Base-by-base conservation (phyloP, 2,888 invertebrate genomes). In the Acanthosepion lycidas region DNA sequence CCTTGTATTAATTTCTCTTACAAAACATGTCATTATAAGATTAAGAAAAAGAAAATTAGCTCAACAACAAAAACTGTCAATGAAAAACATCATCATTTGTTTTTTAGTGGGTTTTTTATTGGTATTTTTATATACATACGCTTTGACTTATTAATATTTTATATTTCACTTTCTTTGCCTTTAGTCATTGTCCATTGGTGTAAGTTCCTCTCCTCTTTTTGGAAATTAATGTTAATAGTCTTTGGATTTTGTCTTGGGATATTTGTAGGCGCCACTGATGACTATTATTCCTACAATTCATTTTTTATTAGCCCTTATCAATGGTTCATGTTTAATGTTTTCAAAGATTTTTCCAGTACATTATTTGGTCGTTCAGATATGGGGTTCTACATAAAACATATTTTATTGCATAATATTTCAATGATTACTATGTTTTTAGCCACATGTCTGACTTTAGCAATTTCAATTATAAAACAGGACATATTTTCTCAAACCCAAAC, bases 291-390 rank as follows among this genome's bases (percentile, higher is more conserved):
- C n/a, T 97, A 96, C 93, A 96, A 96, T 3, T 48, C 59, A 4
- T 96, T 96, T 95, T 96, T 96, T 78, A 94, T 96, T 9, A 96
- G 97, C 15, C 96, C 96, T 18, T 94, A 94, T 42, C 96, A 96
- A 94, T 97, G 97, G 97, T 95, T 96, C n/a, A 95, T 95, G 64
- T 97, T 97, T 94, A 97, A 97, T 92, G 96, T 96, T 1, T 91
- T 95, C 9, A 95, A 95, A 20, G 95, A 96, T 59, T 94, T 95
- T n/a, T 95, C 96, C 20, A 94, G 95, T 3, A 91, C 94, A 9
- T 92, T 96, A 1, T 96, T 96, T 94, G 96, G 96, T 8, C n/a
- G 48, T 48, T 94, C 92, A n/a, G 94, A 94, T n/a, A n/a, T 91
- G 23, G 28, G 78, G 18, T 94, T 94, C 42, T 96, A 96, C 93